Base-by-base conservation (phyloP, 2,113 vertebrate genomes). In the Rhinolophus ferrumequinum region DNA sequence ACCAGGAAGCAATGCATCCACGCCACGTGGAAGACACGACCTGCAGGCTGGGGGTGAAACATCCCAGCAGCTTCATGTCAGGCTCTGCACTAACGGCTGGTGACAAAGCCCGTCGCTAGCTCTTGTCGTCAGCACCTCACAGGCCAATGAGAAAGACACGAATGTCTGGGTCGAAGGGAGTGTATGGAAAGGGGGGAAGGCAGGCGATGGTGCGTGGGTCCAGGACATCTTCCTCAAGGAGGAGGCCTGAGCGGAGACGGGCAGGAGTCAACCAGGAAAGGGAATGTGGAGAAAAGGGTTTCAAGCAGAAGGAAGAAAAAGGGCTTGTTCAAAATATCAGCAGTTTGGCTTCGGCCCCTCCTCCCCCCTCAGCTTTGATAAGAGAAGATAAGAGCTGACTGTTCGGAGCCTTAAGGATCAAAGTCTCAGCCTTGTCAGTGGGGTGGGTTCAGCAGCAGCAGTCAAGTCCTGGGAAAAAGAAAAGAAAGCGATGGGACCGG, bases 171-270 rank as follows among this genome's bases (percentile, higher is more conserved):
- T 80, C 2, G 6, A 22, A 1, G 4, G 47, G 26, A 38, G 16
- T 1, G 9, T 16, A 44, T 3, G n/a, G 76, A 93, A 54, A 54
- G 12, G 35, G 1, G 4, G 38, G 22, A 14, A 28, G 62, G 28
- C 11, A 2, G 22, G 2, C 35, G 38, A 1, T 0, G 3, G 10
- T 1, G 0, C 1, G 58, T 4, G 4, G 86, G 9, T 76, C 60
- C 30, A 47, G 86, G 30, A 58, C 3, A 0, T 35, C 50, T 67
- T 75, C 81, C 38, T 60, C 50, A 66, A 75, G 28, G 3, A 67
- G 24, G n/a, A n/a, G 6, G n/a, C 28, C 83, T 24, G 58, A 35
- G 50, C 19, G 2, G 7, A 58, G 41, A 56, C 0, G 26, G 70
- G 58, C 38, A 56, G 33, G n/a, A 30, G 52, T 21, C 28, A 73